Base-by-base conservation (phyloP, 2,888 invertebrate genomes). In the Cataglyphis altisquamis region DNA sequence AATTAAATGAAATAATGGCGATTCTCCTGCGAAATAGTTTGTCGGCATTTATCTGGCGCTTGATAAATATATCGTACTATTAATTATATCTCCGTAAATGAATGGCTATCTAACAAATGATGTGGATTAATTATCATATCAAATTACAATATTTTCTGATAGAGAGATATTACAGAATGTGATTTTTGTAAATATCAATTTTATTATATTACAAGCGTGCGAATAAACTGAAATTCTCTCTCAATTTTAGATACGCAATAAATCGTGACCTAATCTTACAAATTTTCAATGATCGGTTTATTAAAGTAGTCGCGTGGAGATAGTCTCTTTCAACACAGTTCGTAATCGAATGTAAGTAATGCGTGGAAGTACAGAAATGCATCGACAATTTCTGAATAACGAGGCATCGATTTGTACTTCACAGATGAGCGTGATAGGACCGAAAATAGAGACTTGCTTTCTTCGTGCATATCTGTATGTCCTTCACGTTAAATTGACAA, bases 371-470 rank as follows among this genome's bases (percentile, higher is more conserved):
- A 29, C 64, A 36, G 66, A 81, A 48, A 63, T 55, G 81, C 72
- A 81, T 74, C 32, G 41, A 48, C 52, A 55, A 81, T 81, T 55
- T 12, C 62, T 32, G 32, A 39, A 21, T 41, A 82, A 64, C 72
- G 52, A 73, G 64, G 25, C 77, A 78, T 78, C 62, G 73, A 73
- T 83, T 84, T 67, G 32, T 41, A 57, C 21, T 18, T 21, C 39
- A 12, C 41, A 29, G 52, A 45, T 57, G 29, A 60, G 62, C 29
- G n/a, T 67, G 41, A 67, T 45, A 48, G 63, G 10, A 52, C 12
- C 41, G 81, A 85, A 78, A 85, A 85, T 73, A 83, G 73, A 83
- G 73, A 78, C 12, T 67, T 39, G 63, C 63, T 62, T 62, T 36
- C 41, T 55, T 21, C 6, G n/a, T n/a, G 12, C 36, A 18, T 73